Percentiles rank a stretch among this genome's conserved stretches.
Evolutionary conservation across 2,113 vertebrate species (phyloP).

Genomic region (Cyanoramphus novaezelandiae): DNA sequence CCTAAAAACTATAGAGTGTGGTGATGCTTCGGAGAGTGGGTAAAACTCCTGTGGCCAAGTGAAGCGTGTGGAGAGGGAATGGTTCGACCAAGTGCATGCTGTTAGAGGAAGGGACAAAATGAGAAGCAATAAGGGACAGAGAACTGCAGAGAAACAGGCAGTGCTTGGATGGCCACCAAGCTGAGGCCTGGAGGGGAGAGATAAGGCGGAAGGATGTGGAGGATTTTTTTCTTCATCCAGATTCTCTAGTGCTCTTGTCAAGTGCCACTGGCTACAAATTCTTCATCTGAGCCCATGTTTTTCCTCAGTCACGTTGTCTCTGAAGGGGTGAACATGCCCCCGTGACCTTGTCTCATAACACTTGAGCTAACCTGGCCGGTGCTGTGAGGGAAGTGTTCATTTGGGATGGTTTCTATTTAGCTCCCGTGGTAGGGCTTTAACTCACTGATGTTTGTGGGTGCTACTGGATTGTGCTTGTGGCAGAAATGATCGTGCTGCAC

Average conservation of each 20-base stretch:
- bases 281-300: neutral
- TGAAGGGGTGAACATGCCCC: neutral
- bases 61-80: rapidly evolving
- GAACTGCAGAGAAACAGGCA: neutral
- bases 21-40: neutral
- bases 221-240: neutral
- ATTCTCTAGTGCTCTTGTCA: neutral
- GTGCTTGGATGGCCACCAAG: neutral
- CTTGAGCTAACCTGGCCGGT: neutral
- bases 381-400: neutral
- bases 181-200: neutral
- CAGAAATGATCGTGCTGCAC: neutral
- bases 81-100: neutral
- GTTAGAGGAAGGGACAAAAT: neutral
- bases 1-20: neutral
- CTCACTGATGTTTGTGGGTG: neutral
- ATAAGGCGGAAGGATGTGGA: neutral
- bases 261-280: neutral
- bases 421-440: neutral
- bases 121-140: neutral
- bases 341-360: neutral
- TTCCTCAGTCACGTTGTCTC: rapidly evolving
- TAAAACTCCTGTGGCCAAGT: neutral
- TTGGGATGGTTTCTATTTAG: neutral
- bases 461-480: neutral